Conservation (phyloP, 1,140 invertebrate genomes). For the Holotrichia oblita region DNA sequence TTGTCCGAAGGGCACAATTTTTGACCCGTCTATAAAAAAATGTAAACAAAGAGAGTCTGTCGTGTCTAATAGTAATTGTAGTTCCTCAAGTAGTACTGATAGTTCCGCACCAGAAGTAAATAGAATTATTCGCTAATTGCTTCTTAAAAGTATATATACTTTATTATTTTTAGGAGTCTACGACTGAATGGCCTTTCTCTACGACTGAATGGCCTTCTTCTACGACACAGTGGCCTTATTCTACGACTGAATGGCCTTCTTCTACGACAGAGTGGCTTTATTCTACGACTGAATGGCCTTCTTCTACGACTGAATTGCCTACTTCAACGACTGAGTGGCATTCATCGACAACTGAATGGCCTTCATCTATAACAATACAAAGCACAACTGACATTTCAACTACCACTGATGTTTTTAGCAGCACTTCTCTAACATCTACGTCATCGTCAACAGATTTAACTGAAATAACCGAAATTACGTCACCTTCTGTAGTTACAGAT, state of each 20-base stretch:
- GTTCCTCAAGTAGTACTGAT: conserved; percentile 16
- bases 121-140: conserved; percentile 19
- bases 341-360: no score
- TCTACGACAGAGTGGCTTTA: no score
- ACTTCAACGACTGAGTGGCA: no score
- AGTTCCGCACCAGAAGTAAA: conserved; percentile 19
- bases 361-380: neutral
- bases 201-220: neutral
- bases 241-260: no score
- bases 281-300: no score
- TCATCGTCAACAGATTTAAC: conserved; percentile 2
- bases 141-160: conserved; percentile 3
- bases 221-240: neutral
- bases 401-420: conserved; percentile 21
- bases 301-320: no score
- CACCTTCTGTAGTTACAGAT: conserved; percentile 31
- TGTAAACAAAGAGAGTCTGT: conserved; percentile 2
- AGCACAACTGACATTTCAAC: conserved; percentile 18
- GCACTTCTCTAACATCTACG: conserved; percentile 1
- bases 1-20: conserved; percentile 16
- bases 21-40: neutral
- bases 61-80: conserved; percentile 20
- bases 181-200: no score
- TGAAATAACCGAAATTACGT: neutral
- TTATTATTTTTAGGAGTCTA: conserved; percentile 21